Evolutionary conservation across 2,797 vertebrate species (phyloP), one percentile per base, ranked within the genome.

Genomic region (Sebastes iracundus): DNA sequence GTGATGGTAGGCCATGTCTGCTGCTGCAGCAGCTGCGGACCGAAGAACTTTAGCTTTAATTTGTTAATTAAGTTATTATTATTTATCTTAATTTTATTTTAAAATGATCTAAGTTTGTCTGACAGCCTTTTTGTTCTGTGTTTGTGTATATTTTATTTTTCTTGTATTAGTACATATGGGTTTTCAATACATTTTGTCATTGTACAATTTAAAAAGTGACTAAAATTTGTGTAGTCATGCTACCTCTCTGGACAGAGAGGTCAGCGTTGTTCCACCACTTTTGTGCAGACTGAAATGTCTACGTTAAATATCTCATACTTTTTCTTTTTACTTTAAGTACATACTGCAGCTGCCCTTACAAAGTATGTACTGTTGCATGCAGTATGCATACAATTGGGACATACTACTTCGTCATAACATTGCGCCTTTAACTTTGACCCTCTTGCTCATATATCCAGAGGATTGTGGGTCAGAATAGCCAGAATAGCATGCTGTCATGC

Each of bases 1-100:
- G 79, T 98, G 97, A 90, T 98, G 98, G 80, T 98, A 99, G 0
- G 98, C 98, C 98, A 98, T 99, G 93, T 99, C 98, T 0, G 98
- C 98, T 0, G 97, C 98, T 0, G 97, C 97, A 0, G 98, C 97
- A 0, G 97, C 98, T 99, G 79, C 62, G 62, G 60, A 64, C 6
- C 46, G 12, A 38, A 11, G 7, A 66, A 73, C 46, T 49, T 49
- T 49, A 20, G 46, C 0, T 18, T 49, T 49, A 20, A 49, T 49
- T 49, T 49, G 0, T 49, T 49, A 46, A 14, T 46, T 49, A 20
- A 49, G 46, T 49, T 20, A 49, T 49, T 49, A 20, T 20, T 49
- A 20, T 49, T 49, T 0, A 53, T 58, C n/a, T 61, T 7, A 14
- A 52, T 14, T 42, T 27, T 32, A 6, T 1, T n/a, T 32, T 27